Base-by-base conservation (phyloP, 2,888 invertebrate genomes). In the Ashinkailepas kermadecensis region DNA sequence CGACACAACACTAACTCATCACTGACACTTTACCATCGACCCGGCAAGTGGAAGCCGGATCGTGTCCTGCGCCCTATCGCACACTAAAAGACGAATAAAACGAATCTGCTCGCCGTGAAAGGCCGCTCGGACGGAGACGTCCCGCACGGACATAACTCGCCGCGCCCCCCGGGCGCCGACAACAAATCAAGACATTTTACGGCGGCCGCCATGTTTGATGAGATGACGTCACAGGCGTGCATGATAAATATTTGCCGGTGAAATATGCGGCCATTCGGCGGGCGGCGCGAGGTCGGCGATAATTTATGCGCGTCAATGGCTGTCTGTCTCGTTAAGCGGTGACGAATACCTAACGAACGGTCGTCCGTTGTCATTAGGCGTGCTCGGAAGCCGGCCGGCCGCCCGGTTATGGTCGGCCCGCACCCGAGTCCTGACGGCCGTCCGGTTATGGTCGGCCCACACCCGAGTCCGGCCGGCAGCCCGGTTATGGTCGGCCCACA, bases 211-310 rank as follows among this genome's bases (percentile, higher is more conserved):
- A 74, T 74, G 74, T 74, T 74, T 74, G 74, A 74, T 21, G 74
- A 56, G 54, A 56, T 74, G 74, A 74, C 74, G 74, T 74, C 74
- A 74, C 56, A 2, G 12, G 59, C 12, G 74, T 54, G 74, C 74
- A 74, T 74, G 74, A 74, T 54, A 74, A 74, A 74, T 74, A 74
- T 74, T 74, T 74, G 74, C 74, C 54, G 21, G 74, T 74, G 74
- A 74, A 74, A 56, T 56, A 74, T 74, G 74, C 74, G 56, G 74
- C 74, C 74, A 74, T 74, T 74, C 21, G 56, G 56, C 12, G 56
- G 39, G 54, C 15, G 39, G 74, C 74, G 56, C 15, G 59, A 59
- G 59, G 74, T 8, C 18, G 56, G 74, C 74, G 54, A 56, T 56
- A 74, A 74, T 74, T 54, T 74, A 74, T 74, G 74, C 56, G 23